A percentile compares a stretch with the other conserved stretches of the same genome.
These are phyloP conservation scores for Orientallactaga bullata DNA, from an alignment of 2,113 vertebrate species.

Conservation along the genomic window DNA sequence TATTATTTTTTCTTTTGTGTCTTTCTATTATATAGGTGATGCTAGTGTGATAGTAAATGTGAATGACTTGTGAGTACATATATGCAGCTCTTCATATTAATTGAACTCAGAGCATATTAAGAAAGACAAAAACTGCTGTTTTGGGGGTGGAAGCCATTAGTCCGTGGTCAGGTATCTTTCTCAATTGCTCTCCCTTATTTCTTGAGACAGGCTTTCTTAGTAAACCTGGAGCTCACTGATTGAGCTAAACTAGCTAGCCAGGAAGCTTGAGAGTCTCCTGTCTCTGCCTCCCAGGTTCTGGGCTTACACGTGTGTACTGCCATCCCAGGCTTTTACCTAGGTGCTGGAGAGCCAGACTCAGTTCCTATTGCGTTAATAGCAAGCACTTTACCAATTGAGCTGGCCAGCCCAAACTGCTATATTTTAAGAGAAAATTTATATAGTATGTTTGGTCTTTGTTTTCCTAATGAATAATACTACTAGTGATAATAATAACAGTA, in stretches of 20 bases:
- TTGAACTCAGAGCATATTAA: conserved; percentile 36
- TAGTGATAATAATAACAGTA: neutral
- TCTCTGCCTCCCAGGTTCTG: too few species aligned
- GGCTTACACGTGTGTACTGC: too few species aligned
- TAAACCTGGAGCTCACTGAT: too few species aligned
- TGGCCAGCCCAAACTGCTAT: neutral
- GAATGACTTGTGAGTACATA: conserved; percentile 3
- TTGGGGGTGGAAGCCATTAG: neutral
- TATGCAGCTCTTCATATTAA: neutral
- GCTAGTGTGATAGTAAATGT: neutral
- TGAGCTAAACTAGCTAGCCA: too few species aligned
- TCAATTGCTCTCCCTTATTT: too few species aligned
- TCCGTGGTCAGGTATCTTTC: too few species aligned
- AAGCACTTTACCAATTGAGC: too few species aligned
- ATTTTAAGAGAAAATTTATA: conserved; percentile 51
- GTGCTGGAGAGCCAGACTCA: too few species aligned
- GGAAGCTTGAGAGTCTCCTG: too few species aligned
- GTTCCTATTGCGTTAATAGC: too few species aligned
- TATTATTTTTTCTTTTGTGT: neutral
- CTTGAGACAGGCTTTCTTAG: too few species aligned
- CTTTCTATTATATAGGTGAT: neutral
- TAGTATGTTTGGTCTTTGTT: conserved; percentile 29
- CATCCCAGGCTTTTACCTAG: too few species aligned
- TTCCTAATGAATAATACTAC: conserved; percentile 9
- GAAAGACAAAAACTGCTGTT: neutral